A percentile compares a stretch with the other conserved stretches of the same genome.
Conservation (phyloP, 2,113 vertebrate species). For the Hystrix brachyura region DNA sequence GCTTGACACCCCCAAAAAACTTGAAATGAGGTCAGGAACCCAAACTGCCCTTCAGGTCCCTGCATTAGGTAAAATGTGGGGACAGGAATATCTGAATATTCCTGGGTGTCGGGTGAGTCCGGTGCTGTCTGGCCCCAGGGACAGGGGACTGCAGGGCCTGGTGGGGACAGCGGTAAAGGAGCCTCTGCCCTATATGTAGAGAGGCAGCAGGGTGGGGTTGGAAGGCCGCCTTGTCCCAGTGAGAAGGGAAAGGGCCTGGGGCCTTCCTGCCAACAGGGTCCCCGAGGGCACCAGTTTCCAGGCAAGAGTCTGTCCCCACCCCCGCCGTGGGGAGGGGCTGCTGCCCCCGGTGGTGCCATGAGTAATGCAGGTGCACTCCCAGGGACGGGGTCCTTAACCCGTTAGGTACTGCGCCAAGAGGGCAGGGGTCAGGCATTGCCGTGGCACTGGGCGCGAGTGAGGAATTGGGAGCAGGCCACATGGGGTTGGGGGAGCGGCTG, state of each 20-base stretch:
- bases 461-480: not conserved
- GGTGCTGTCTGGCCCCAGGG: not conserved
- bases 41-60: not conserved
- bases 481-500: no score
- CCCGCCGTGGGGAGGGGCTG: not conserved
- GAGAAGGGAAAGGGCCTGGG: not conserved
- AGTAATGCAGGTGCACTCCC: not conserved
- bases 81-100: not conserved
- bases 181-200: not conserved
- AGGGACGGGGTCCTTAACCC: not conserved
- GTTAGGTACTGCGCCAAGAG: not conserved
- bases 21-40: not conserved
- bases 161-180: not conserved
- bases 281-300: not conserved
- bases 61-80: not conserved
- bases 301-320: not conserved
- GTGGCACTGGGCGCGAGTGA: not conserved
- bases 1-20: not conserved
- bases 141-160: not conserved
- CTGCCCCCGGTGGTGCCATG: constrained; percentile 8
- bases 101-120: not conserved
- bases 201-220: not conserved
- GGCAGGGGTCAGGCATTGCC: not conserved
- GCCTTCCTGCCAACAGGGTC: not conserved
- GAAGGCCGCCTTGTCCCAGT: not conserved